A percentile compares a stretch with the other conserved stretches of the same genome.
These are phyloP conservation scores for human DNA, from an alignment of 2,113 vertebrate species.

Conservation along the genomic window DNA sequence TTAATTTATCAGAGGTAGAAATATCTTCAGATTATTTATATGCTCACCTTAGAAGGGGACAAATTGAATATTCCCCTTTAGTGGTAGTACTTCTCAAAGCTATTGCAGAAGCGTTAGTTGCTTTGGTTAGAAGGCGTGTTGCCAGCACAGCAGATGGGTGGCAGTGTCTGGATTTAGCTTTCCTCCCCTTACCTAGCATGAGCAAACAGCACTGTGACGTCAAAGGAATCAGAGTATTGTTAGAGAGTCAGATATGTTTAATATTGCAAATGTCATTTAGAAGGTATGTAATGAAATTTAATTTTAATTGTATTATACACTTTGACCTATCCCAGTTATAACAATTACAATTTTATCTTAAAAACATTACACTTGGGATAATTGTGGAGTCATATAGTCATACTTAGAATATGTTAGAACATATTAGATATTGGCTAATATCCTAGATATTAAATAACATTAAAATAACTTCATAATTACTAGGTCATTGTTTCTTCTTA, in stretches of 20 bases:
- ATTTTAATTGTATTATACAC: background rate
- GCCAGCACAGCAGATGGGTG: background rate
- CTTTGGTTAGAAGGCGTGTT: background rate
- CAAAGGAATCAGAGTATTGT: background rate
- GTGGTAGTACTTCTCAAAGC: background rate
- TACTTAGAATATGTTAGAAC: background rate
- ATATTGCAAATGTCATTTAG: background rate
- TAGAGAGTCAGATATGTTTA: background rate
- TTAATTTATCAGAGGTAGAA: background rate
- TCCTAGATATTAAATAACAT: background rate
- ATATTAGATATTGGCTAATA: background rate
- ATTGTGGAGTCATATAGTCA: background rate
- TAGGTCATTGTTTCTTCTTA: background rate
- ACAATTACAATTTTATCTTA: background rate
- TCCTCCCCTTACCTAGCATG: background rate
- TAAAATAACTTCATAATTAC: background rate
- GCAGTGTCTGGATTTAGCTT: rapidly evolving
- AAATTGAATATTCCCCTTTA: background rate
- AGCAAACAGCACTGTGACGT: rapidly evolving
- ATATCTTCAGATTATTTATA: background rate
- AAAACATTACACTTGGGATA: background rate
- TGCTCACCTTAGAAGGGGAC: background rate
- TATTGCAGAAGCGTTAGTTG: background rate
- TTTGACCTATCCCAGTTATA: background rate
- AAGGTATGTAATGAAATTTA: background rate